A percentile compares a stretch with the other conserved stretches of the same genome.
phyloP scores from a whole-genome alignment of 2,113 vertebrate species.

The Meriones unguiculatus region DNA sequence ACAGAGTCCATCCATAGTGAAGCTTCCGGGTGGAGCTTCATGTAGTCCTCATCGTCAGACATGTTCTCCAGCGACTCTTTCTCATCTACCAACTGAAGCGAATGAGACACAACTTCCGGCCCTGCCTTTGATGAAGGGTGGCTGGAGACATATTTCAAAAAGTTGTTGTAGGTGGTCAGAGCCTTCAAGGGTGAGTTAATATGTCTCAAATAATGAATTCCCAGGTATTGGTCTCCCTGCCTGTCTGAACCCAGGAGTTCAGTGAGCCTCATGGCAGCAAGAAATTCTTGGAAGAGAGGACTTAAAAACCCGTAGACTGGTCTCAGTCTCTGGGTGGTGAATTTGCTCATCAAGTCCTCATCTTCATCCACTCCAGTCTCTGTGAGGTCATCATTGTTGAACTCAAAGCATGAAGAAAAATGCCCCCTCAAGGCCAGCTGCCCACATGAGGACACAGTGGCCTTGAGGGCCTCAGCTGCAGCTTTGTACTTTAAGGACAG shows the following conservation, averaged over 20 bases:
- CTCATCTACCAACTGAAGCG: constrained; percentile 72
- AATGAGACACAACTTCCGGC: constrained; percentile 71
- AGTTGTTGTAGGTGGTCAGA: background rate
- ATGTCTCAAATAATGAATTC: constrained; percentile 76
- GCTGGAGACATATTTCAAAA: constrained; percentile 69
- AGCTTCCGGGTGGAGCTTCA: background rate
- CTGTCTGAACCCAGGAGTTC: constrained; percentile 77
- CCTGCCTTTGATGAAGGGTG: constrained; percentile 68
- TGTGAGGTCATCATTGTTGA: constrained; percentile 69
- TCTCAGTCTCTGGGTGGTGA: constrained; percentile 81
- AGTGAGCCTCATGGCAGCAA: constrained; percentile 74
- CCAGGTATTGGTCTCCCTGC: constrained; percentile 64
- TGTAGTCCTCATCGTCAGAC: constrained; percentile 39
- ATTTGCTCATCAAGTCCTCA: constrained; percentile 78
- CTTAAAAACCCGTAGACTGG: constrained; percentile 78
- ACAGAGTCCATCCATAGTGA: rapidly evolving
- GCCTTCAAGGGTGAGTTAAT: constrained; percentile 74
- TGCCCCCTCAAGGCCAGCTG: constrained; percentile 77
- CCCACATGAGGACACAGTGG: constrained; percentile 65
- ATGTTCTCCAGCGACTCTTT: constrained; percentile 62
- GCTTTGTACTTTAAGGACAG: constrained; percentile 57
- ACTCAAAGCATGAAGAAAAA: constrained; percentile 76
- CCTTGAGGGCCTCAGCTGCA: constrained; percentile 32
- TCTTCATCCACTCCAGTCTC: constrained; percentile 64
- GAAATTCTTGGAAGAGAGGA: constrained; percentile 80